phyloP scores from a whole-genome alignment of 2,797 vertebrate genomes.

The Heteromormyrus szaboi region DNA sequence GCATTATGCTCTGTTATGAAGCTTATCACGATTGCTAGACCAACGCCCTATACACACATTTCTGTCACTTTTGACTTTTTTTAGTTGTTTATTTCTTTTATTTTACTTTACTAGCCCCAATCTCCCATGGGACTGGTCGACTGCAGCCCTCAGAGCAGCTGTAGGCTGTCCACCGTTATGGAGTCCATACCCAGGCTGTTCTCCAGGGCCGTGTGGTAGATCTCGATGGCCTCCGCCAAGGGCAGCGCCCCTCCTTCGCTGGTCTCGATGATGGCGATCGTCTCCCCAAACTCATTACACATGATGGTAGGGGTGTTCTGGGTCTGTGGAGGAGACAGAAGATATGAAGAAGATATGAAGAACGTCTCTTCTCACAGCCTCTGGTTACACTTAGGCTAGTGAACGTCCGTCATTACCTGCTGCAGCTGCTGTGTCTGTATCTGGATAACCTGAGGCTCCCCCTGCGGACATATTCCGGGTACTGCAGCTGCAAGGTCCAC shows the following conservation, averaged over 20 bases:
- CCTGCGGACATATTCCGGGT: conserved; percentile 34
- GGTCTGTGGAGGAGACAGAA: conserved; percentile 29
- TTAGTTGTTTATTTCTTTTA: neutral
- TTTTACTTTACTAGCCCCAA: neutral
- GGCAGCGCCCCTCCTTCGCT: conserved; percentile 69
- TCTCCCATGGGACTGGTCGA: neutral
- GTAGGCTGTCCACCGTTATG: conserved; percentile 56
- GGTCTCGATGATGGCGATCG: conserved; percentile 86
- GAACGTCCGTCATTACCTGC: conserved; percentile 47
- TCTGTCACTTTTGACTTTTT: neutral
- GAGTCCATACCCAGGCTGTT: conserved; percentile 59
- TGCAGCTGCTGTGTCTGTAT: conserved; percentile 62
- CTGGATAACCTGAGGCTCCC: conserved; percentile 58
- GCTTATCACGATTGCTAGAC: neutral
- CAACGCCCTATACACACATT: neutral
- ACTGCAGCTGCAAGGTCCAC: conserved; percentile 42
- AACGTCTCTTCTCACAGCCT: neutral
- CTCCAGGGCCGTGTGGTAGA: conserved; percentile 78
- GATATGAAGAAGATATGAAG: neutral
- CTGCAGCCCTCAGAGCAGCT: conserved; percentile 33
- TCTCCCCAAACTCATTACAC: conserved; percentile 86
- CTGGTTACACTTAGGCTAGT: neutral
- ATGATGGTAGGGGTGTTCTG: conserved; percentile 74
- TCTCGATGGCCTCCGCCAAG: conserved; percentile 79
- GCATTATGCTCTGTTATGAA: neutral